Evolutionary conservation across 2,888 invertebrate species (phyloP).

Genomic region (Eupsilia transversa): DNA sequence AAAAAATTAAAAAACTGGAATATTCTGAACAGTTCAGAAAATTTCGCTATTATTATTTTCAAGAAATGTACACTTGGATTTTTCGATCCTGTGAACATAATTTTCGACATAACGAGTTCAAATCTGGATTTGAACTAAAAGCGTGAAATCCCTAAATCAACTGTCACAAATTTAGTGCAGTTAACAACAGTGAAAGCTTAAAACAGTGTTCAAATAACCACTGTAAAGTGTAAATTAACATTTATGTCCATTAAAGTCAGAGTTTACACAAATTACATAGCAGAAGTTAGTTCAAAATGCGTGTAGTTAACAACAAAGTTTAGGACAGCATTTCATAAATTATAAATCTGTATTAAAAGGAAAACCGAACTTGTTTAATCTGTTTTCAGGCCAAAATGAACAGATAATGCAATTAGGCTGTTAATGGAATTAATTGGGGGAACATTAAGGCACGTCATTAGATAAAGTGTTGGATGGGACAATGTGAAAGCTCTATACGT

Average conservation of each 20-base stretch:
- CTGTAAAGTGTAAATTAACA: conserved; percentile 45
- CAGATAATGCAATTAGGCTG: conserved; percentile 63
- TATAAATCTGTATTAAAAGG: conserved; percentile 55
- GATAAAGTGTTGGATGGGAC: conserved; percentile 62
- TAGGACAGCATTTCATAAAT: conserved; percentile 42
- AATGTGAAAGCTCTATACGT: conserved; percentile 37
- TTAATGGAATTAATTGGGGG: conserved; percentile 66
- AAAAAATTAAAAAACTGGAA: too few relatives aligned
- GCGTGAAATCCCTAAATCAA: too few relatives aligned
- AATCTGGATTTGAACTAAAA: too few relatives aligned
- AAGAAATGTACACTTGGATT: too few relatives aligned
- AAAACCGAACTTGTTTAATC: conserved; percentile 50
- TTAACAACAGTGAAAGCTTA: background rate
- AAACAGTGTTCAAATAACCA: conserved; percentile 14
- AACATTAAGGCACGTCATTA: conserved; percentile 63
- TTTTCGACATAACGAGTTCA: too few relatives aligned
- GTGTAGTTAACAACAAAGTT: conserved; percentile 54
- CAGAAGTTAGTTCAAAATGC: conserved; percentile 37
- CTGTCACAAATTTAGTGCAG: too few relatives aligned
- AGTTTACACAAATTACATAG: conserved; percentile 19
- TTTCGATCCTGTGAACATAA: too few relatives aligned
- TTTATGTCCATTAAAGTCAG: conserved; percentile 35
- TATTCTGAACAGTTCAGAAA: too few relatives aligned
- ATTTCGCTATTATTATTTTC: too few relatives aligned
- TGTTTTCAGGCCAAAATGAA: conserved; percentile 59